Evolutionary conservation across 2,113 vertebrate genomes (phyloP), one percentile per base, ranked within the genome.

Genomic region (Dasyprocta punctata): DNA sequence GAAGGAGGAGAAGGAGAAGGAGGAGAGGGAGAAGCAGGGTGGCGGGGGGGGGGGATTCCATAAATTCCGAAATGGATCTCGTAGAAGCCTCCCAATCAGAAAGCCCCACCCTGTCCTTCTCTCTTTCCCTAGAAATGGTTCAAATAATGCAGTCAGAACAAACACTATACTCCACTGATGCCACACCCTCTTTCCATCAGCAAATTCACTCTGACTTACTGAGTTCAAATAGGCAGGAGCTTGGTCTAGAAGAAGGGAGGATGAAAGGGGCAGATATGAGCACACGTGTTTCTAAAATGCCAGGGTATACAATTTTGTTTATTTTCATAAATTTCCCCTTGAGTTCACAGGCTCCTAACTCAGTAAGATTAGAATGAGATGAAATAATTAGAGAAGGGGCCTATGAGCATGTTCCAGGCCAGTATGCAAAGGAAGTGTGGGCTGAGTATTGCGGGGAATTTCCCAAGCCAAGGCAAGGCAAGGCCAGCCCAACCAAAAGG

Each of bases 291-390:
- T 96, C 93, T 96, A 67, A 97, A 97, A 93, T 41, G 83, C 93
- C 75, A 97, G 96, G 92, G 96, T 93, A 95, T 96, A 93, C 95
- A 86, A 97, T 96, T 96, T 96, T 97, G 75, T 89, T 9, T 95
- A 93, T 97, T 97, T 97, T 94, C 47, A 73, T 94, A 96, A 91
- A 96, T 96, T 98, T 98, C 97, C 95, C 97, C 94, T 97, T 95
- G 93, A 97, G 93, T 95, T 97, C 65, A 94, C 84, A 97, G 95
- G 86, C 96, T 97, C 92, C 97, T 98, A 97, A 96, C 96, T 98
- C 96, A 97, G 97, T 92, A 97, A 97, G 97, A 97, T 97, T 96
- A 98, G 98, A 98, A 97, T 90, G 93, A 92, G 93, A 97, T 96
- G 89, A 97, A 95, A 89, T 94, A 97, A 98, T 97, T 97, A 96